Conservation (phyloP, 2,888 invertebrate species). For the Marronus borbonicus region DNA sequence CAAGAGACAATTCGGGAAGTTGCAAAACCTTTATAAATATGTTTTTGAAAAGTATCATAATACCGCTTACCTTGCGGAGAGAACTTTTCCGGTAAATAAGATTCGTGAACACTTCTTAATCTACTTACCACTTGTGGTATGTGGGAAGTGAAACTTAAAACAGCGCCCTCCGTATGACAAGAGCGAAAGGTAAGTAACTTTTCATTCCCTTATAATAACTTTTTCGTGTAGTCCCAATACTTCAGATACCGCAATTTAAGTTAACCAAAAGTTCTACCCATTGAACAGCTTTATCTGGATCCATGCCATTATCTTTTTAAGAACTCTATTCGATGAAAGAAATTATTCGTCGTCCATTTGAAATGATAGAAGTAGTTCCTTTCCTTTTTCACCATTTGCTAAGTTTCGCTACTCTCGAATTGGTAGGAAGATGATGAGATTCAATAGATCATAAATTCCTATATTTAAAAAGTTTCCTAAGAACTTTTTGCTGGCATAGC, state of each 20-base stretch:
- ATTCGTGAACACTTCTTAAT: not conserved
- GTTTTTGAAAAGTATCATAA: not conserved
- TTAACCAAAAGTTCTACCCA: not conserved
- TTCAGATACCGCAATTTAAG: not conserved
- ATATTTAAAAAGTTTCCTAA: slow-evolving; percentile 28
- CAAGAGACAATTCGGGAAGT: not conserved
- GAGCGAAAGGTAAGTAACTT: not conserved
- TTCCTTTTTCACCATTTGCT: not conserved
- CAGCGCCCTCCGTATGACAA: not conserved
- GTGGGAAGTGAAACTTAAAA: not conserved
- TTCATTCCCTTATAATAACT: not conserved
- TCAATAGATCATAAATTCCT: slow-evolving; percentile 41
- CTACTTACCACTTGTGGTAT: not conserved
- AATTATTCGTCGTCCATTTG: slow-evolving; percentile 14
- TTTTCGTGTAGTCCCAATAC: slow-evolving; percentile 1
- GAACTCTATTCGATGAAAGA: not conserved
- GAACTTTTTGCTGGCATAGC: slow-evolving; percentile 31
- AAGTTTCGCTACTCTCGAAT: not conserved
- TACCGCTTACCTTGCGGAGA: not conserved
- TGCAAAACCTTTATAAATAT: not conserved
- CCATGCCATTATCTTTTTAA: not conserved
- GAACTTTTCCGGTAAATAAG: slow-evolving; percentile 8
- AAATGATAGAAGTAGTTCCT: slow-evolving; percentile 12
- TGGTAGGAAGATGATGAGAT: slow-evolving; percentile 3
- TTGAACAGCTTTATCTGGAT: not conserved